A percentile compares a stretch with the other conserved stretches of the same genome.
These are phyloP conservation scores for Drosophila rubida DNA, from an alignment of 2,888 invertebrate species.

Conservation along the genomic window DNA sequence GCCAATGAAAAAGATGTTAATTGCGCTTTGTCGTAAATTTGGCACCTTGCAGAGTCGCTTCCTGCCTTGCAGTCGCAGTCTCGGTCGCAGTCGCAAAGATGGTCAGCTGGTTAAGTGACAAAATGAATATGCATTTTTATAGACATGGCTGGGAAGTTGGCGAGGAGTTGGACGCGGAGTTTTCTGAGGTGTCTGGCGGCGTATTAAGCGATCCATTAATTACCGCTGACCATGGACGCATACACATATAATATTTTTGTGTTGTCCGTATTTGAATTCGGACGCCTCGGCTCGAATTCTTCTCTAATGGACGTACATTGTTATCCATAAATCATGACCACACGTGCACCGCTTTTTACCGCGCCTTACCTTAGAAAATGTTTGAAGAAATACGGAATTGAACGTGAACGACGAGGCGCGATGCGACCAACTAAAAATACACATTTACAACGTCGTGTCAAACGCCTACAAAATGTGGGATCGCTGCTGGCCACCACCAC, in stretches of 20 bases:
- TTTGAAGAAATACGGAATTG: conserved; percentile 64
- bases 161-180: neutral
- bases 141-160: conserved; percentile 9
- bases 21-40: neutral
- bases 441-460: conserved; percentile 55
- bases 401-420: conserved; percentile 35
- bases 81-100: neutral
- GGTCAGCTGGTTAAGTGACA: neutral
- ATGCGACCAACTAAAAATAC: conserved; percentile 47
- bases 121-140: neutral
- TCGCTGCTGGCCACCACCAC: conserved; percentile 64
- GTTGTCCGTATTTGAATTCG: conserved; percentile 55
- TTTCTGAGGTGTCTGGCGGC: conserved; percentile 39
- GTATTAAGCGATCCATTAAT: conserved; percentile 63
- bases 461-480: conserved; percentile 73
- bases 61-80: neutral
- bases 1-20: neutral
- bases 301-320: conserved; percentile 78
- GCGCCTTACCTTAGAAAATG: conserved; percentile 45
- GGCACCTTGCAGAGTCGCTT: neutral
- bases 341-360: conserved; percentile 47
- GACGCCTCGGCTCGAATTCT: conserved; percentile 66
- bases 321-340: conserved; percentile 74
- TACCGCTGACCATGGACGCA: conserved; percentile 59
- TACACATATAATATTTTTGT: conserved; percentile 44